Evolutionary conservation across 2,888 invertebrate genomes (phyloP), one percentile per base, ranked within the genome.

Genomic region (Sepioteuthis lessoniana): DNA sequence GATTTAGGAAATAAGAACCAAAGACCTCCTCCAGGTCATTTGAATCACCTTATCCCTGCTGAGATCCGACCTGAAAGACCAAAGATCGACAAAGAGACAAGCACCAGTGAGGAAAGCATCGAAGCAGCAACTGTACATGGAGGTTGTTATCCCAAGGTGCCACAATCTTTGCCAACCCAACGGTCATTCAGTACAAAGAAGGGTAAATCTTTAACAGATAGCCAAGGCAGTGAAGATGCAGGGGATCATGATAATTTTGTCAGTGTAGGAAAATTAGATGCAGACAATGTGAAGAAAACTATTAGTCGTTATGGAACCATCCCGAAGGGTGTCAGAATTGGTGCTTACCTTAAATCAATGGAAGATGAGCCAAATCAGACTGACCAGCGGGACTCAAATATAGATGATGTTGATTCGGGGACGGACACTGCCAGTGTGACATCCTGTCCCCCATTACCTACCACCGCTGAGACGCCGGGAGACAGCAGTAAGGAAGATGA

Each of bases 261-360:
- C 35, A 96, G 95, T 96, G 98, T 99, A 95, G 99, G 99, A 94
- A 99, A 99, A 42, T 98, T 99, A 95, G 99, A 99, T 97, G 99
- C 99, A 95, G 98, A 99, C 97, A 99, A 99, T 97, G 99, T 99
- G 94, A 98, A 99, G 96, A 98, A 99, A 95, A 99, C 99, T 93
- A 97, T 97, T 93, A 99, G 99, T 97, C 98, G 99, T 47, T 99
- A 99, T 97, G 99, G 99, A 37, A 99, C 99, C 25, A 97, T 99
- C 96, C 99, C 99, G 0, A 99, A 99, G 97, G 99, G 98, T 93
- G 99, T 99, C 25, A 98, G 99, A 95, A 99, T 99, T 96, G 99
- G 99, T 55, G 99, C 99, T 16, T 99, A 99, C 97, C 97, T 99
- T 94, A 99, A 99, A 97, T 99, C 99, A 13, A 98, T 99, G 96